Evolutionary conservation across 2,113 vertebrate species (phyloP), one percentile per base, ranked within the genome.

Genomic region (Hepsetus odoe): DNA sequence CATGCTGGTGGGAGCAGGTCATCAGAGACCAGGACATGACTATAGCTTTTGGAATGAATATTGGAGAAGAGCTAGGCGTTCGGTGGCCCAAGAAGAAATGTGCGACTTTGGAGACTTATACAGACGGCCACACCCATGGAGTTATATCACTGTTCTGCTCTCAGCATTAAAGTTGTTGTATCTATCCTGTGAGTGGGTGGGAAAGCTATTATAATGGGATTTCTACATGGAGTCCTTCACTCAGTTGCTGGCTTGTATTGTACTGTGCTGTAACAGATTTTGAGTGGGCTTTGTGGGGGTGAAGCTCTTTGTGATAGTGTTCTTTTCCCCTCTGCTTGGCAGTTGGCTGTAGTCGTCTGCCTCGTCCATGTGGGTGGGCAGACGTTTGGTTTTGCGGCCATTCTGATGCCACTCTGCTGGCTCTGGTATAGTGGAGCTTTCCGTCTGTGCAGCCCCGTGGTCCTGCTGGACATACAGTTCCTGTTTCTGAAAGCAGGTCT

Each of bases 211-310:
- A 62, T 55, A 20, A 32, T 58, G 58, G 51, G 64, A 46, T 76
- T 67, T 73, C 32, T 71, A 68, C 70, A 26, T 49, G 38, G 20
- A 74, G 59, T 74, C 78, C 79, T 70, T 30, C 24, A 24, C 51
- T 69, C 28, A n/a, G 28, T 70, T 20, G 1, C 35, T 58, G 59
- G 51, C 66, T 73, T 51, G 55, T 77, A 73, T 24, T 40, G 46
- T 64, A 76, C 76, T 32, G 82, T 77, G 56, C 38, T 42, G 58
- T 76, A 81, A 82, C 80, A 82, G 84, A 82, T 72, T 82, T 70
- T 85, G 84, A 72, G 84, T 85, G 74, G 84, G 84, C 59, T 79
- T 80, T 77, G 77, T 70, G 83, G 72, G 78, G 69, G 78, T 61
- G 68, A 73, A 65, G 49, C 70, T 84, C 51, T 72, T 40, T 74